Conservation (phyloP, 1,140 invertebrate genomes). For the Philotrypesis tridentata region DNA sequence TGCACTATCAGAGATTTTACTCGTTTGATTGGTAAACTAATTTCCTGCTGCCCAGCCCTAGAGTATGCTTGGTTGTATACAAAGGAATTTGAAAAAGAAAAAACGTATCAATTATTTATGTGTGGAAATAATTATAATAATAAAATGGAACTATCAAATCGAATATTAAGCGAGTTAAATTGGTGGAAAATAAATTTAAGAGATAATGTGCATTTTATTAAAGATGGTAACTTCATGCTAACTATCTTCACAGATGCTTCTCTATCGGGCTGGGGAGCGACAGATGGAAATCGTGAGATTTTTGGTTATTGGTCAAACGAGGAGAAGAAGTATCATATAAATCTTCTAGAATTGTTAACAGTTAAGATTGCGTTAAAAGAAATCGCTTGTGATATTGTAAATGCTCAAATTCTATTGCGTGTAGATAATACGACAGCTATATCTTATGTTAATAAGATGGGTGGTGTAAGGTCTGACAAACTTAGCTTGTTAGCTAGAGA, state of each 20-base stretch:
- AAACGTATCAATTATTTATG: neutral
- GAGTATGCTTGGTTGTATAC: conserved; percentile 4
- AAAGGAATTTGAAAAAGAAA: neutral
- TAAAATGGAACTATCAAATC: conserved; percentile 32
- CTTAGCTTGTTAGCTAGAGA: conserved; percentile 7
- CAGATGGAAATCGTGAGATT: conserved; percentile 6
- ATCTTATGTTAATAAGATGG: conserved; percentile 57
- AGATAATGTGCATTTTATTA: conserved; percentile 32
- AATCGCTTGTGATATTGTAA: conserved; percentile 53
- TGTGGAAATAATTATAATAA: conserved; percentile 30
- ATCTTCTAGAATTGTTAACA: conserved; percentile 62
- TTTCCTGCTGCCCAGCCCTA: conserved; percentile 49
- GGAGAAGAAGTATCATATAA: conserved; percentile 56
- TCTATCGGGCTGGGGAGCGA: conserved; percentile 45
- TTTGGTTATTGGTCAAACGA: conserved; percentile 40
- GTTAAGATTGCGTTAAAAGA: conserved; percentile 57
- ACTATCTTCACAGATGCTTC: conserved; percentile 49
- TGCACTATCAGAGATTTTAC: conserved; percentile 53
- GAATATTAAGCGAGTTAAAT: conserved; percentile 14
- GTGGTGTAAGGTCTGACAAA: conserved; percentile 46
- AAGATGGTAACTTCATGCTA: neutral
- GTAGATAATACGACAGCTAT: conserved; percentile 57
- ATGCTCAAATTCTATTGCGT: conserved; percentile 52
- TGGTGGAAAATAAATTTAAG: conserved; percentile 47
- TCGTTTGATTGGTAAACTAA: conserved; percentile 47